Percentiles rank a stretch among this genome's conserved stretches.
Conservation (phyloP, 2,113 vertebrate genomes). For the Notiomystis cincta region DNA sequence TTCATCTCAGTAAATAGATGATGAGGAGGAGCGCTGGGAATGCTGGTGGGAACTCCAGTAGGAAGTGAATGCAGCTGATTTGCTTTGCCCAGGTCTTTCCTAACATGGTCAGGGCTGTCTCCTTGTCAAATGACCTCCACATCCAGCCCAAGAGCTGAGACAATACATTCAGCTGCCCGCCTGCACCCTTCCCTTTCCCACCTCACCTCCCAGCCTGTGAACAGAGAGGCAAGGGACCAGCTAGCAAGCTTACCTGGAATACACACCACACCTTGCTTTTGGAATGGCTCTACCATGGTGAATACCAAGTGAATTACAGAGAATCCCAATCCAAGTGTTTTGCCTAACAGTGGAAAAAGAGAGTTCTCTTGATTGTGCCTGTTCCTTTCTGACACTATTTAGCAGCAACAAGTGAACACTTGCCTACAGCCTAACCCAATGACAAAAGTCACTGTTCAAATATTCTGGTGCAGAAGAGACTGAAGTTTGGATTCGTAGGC, state of each 20-base stretch:
- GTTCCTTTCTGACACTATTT: neutral
- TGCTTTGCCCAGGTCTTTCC: neutral
- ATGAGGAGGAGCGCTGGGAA: neutral
- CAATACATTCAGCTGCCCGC: neutral
- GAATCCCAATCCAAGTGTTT: fast-evolving
- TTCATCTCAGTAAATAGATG: neutral
- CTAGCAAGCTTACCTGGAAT: neutral
- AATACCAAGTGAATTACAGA: neutral
- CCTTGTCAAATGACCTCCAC: neutral
- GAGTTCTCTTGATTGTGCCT: neutral
- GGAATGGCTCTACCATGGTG: neutral
- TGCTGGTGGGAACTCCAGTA: neutral
- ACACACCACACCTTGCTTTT: neutral
- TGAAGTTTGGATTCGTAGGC: neutral
- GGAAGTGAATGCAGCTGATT: neutral
- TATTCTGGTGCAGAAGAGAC: neutral
- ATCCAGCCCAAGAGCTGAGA: neutral
- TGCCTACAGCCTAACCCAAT: neutral
- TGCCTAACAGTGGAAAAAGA: neutral
- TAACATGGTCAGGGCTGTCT: neutral
- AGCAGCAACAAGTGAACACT: neutral
- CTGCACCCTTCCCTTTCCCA: neutral
- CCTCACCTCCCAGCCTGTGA: neutral
- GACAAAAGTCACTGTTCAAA: neutral
- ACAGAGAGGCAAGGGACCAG: neutral